Percentiles rank a stretch among this genome's conserved stretches.
phyloP scores from a whole-genome alignment of 1,140 invertebrate species.

The Bombus balteatus region DNA sequence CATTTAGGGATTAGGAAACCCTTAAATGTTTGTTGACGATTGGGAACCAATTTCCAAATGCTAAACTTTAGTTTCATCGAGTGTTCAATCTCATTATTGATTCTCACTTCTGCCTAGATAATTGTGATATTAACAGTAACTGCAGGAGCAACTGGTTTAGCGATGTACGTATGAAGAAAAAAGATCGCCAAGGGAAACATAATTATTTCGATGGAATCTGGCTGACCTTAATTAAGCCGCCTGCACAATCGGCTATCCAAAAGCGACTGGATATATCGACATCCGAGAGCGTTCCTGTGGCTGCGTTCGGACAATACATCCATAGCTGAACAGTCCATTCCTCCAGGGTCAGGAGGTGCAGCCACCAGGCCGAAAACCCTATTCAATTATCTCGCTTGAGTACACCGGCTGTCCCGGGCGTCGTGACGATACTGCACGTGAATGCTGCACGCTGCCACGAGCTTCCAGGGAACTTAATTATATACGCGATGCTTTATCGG shows the following conservation, averaged over 20 bases:
- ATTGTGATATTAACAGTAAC: too few relatives aligned
- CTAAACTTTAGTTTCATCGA: too few relatives aligned
- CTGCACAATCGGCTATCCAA: slow-evolving; percentile 61
- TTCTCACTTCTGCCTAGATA: too few relatives aligned
- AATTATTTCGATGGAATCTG: slow-evolving; percentile 47
- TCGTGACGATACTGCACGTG: slow-evolving; percentile 59
- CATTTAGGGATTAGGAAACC: too few relatives aligned
- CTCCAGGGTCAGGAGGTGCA: slow-evolving; percentile 61
- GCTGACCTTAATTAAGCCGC: slow-evolving; percentile 60
- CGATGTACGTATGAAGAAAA: background rate
- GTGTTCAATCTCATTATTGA: too few relatives aligned
- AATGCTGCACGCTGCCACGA: slow-evolving; percentile 40
- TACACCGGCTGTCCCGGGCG: slow-evolving; percentile 63
- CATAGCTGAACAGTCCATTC: slow-evolving; percentile 59
- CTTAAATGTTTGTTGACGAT: too few relatives aligned
- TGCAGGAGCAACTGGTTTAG: background rate
- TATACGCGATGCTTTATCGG: slow-evolving; percentile 51
- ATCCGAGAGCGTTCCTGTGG: slow-evolving; percentile 75
- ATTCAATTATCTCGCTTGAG: slow-evolving; percentile 74
- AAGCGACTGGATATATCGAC: slow-evolving; percentile 72
- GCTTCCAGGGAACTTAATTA: slow-evolving; percentile 63
- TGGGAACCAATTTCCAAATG: too few relatives aligned
- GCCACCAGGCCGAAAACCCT: slow-evolving; percentile 68
- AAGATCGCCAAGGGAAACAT: background rate
- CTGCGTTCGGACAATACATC: slow-evolving; percentile 74